Percentiles rank a stretch among this genome's conserved stretches.
Evolutionary conservation across 1,140 invertebrate species (phyloP).

Genomic region (Anastrepha ludens): DNA sequence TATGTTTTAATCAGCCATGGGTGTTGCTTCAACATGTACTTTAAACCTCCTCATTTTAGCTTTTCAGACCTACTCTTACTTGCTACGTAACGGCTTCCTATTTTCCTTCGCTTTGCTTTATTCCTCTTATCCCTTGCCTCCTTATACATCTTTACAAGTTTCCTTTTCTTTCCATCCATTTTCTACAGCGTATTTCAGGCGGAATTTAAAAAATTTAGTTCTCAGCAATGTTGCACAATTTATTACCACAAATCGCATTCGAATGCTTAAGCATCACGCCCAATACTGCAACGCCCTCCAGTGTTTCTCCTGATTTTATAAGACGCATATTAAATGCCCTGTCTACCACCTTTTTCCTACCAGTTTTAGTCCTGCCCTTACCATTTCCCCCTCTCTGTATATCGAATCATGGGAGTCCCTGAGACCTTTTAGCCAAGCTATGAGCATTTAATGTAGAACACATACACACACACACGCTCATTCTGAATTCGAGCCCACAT

Average conservation of each 20-base stretch:
- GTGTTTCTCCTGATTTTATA: neutral
- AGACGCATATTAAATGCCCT: neutral
- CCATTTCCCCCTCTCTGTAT: neutral
- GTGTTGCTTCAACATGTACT: too few relatives aligned
- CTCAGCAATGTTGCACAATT: slow-evolving; percentile 27
- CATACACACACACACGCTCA: neutral
- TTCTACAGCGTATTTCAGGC: neutral
- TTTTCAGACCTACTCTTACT: too few relatives aligned
- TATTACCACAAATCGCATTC: slow-evolving; percentile 40
- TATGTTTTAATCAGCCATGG: too few relatives aligned
- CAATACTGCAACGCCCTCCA: neutral
- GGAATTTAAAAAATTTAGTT: slow-evolving; percentile 29
- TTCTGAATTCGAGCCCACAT: too few relatives aligned
- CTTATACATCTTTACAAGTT: neutral
- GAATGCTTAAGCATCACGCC: slow-evolving; percentile 33
- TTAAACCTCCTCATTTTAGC: too few relatives aligned
- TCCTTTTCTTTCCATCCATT: neutral
- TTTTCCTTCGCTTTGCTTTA: too few relatives aligned
- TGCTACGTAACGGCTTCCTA: too few relatives aligned
- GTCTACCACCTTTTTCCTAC: neutral
- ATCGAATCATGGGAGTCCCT: neutral
- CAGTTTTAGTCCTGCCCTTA: neutral
- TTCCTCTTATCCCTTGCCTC: too few relatives aligned
- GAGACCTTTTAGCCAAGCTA: slow-evolving; percentile 6
- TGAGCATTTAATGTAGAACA: slow-evolving; percentile 4